Percentiles rank a stretch among this genome's conserved stretches.
Evolutionary conservation across 2,113 vertebrate species (phyloP).

Genomic region (Mystacornis crossleyi): DNA sequence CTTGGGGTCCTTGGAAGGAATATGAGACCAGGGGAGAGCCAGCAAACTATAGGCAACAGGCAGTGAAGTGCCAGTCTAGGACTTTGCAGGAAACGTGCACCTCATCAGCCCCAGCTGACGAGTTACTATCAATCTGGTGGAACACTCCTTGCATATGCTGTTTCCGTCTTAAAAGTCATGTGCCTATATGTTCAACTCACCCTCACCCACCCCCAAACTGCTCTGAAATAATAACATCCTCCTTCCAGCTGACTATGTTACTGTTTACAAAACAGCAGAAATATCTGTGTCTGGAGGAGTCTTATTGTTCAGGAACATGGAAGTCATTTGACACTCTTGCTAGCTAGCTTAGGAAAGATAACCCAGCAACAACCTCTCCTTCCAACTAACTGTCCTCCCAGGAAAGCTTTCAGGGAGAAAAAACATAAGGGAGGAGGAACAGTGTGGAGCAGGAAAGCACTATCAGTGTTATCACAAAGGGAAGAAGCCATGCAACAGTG

Average conservation of each 20-base stretch:
- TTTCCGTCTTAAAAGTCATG: not conserved
- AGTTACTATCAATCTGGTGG: not conserved
- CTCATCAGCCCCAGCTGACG: fast-evolving
- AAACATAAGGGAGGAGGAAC: not conserved
- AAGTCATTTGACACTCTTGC: not conserved
- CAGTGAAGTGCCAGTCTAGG: fast-evolving
- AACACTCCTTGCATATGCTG: not conserved
- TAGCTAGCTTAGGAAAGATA: not conserved
- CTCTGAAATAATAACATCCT: not conserved
- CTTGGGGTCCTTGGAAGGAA: not conserved
- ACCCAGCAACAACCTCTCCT: not conserved
- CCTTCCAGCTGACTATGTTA: not conserved
- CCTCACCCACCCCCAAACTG: not conserved
- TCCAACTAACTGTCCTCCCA: not conserved
- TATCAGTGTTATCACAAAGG: not conserved
- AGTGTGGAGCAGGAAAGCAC: not conserved
- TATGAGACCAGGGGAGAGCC: not conserved
- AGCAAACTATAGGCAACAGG: not conserved
- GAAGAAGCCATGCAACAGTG: not conserved
- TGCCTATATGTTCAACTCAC: not conserved
- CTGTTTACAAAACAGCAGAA: not conserved
- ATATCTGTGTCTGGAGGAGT: not conserved
- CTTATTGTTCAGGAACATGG: not conserved
- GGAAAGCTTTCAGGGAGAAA: not conserved
- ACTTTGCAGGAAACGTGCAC: fast-evolving